These are phyloP conservation scores for Sander vitreus DNA, from an alignment of 2,113 vertebrate species.

Conservation along the genomic window DNA sequence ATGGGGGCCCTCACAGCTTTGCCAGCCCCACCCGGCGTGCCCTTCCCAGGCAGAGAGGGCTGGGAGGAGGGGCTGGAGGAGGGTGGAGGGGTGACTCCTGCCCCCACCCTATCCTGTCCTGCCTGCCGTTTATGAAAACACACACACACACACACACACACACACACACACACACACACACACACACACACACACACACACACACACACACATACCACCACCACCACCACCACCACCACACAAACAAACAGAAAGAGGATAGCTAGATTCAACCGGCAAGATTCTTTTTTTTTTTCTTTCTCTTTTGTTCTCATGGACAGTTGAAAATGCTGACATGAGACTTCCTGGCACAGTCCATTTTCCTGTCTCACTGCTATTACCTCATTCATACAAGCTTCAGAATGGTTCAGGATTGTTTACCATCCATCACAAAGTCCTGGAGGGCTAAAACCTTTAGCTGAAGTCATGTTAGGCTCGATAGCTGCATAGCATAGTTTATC, in stretches of 20 bases:
- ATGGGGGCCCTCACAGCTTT: conserved; percentile 72
- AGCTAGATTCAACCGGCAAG: conserved; percentile 38
- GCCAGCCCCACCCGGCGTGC: conserved; percentile 71
- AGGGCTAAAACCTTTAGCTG: conserved; percentile 58
- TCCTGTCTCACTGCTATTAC: conserved; percentile 67
- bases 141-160: conserved; percentile 14
- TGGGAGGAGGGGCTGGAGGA: conserved; percentile 47
- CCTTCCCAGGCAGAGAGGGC: conserved; percentile 56
- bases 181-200: conserved; percentile 15
- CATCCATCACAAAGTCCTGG: conserved; percentile 69
- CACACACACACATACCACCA: neutral
- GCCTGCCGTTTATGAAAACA: conserved; percentile 50
- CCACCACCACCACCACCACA: neutral
- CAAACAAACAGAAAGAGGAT: conserved; percentile 26
- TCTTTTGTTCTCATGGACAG: conserved; percentile 54
- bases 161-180: neutral
- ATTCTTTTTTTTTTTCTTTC: conserved; percentile 18
- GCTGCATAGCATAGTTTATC: conserved; percentile 50
- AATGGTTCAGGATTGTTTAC: conserved; percentile 62
- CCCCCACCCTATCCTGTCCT: conserved; percentile 60
- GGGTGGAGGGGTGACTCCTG: conserved; percentile 62
- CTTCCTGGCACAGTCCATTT: conserved; percentile 70
- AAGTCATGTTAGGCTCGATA: conserved; percentile 50
- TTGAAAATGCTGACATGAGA: conserved; percentile 71
- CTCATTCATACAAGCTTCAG: conserved; percentile 64